Evolutionary conservation across 2,113 vertebrate species (phyloP).

Genomic region (Verasper variegatus): DNA sequence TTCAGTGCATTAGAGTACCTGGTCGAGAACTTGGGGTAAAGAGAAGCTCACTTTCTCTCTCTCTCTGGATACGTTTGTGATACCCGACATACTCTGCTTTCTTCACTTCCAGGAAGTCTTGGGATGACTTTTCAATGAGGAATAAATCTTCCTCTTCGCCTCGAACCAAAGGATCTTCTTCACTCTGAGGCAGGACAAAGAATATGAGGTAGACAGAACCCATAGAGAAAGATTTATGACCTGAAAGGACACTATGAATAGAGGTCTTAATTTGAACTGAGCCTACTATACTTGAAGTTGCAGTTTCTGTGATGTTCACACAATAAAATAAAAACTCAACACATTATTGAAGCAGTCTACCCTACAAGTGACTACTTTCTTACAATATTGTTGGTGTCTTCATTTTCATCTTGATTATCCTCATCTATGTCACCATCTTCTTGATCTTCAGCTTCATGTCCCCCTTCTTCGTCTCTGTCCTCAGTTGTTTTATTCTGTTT

Average conservation of each 20-base stretch:
- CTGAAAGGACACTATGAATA: background rate
- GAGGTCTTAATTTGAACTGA: background rate
- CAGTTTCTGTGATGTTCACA: background rate
- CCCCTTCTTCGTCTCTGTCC: conserved; percentile 33
- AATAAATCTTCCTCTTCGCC: conserved; percentile 83
- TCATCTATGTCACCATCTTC: conserved; percentile 68
- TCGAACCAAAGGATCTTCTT: conserved; percentile 81
- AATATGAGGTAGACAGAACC: background rate
- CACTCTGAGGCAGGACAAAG: conserved; percentile 77
- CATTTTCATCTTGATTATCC: conserved; percentile 62
- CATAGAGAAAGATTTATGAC: background rate
- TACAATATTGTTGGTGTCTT: conserved; percentile 20
- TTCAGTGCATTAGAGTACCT: conserved; percentile 78
- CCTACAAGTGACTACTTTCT: background rate
- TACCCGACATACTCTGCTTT: conserved; percentile 85
- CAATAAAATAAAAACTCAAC: too few species aligned
- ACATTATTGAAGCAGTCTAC: background rate
- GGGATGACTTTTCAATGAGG: conserved; percentile 76
- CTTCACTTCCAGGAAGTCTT: conserved; percentile 85
- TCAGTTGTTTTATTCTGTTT: conserved; percentile 41
- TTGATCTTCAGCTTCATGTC: conserved; percentile 62
- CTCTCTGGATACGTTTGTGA: conserved; percentile 77
- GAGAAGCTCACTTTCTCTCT: conserved; percentile 85
- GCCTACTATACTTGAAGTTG: background rate
- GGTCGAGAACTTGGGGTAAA: conserved; percentile 85